phyloP scores from a whole-genome alignment of 35 echinoderm and acorn worm genomes.

The Ophioderma brevispina region DNA sequence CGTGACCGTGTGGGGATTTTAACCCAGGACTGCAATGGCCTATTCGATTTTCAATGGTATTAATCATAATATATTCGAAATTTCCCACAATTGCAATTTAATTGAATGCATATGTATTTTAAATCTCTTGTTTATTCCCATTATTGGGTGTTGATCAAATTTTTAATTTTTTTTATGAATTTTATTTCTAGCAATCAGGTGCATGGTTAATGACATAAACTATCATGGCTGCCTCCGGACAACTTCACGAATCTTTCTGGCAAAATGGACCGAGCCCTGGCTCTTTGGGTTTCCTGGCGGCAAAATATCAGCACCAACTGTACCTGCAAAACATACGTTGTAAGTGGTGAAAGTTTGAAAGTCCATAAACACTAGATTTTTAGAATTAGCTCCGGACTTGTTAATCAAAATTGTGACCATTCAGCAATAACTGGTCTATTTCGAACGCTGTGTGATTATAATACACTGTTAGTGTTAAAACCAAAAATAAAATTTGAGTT shows the following conservation, averaged over 20 bases:
- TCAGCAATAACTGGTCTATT: too few species aligned
- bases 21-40: too few species aligned
- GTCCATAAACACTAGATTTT: background rate
- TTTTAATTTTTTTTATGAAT: background rate
- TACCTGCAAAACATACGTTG: slow-evolving; percentile 69
- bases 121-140: background rate
- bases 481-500: too few species aligned
- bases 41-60: too few species aligned
- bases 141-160: background rate
- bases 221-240: slow-evolving; percentile 36
- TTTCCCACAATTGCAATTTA: background rate
- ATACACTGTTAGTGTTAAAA: too few species aligned
- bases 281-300: slow-evolving; percentile 75
- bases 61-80: too few species aligned
- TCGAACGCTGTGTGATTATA: too few species aligned
- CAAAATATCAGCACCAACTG: background rate
- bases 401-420: too few species aligned
- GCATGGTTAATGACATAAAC: background rate
- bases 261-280: slow-evolving; percentile 78
- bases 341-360: slow-evolving; percentile 31
- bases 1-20: too few species aligned
- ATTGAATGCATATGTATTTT: background rate
- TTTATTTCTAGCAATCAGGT: background rate
- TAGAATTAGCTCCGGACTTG: background rate
- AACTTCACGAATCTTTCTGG: slow-evolving; percentile 27